Percentiles rank a stretch among this genome's conserved stretches.
Conservation (phyloP, 2,888 invertebrate species). For the Amorpha juglandis region DNA sequence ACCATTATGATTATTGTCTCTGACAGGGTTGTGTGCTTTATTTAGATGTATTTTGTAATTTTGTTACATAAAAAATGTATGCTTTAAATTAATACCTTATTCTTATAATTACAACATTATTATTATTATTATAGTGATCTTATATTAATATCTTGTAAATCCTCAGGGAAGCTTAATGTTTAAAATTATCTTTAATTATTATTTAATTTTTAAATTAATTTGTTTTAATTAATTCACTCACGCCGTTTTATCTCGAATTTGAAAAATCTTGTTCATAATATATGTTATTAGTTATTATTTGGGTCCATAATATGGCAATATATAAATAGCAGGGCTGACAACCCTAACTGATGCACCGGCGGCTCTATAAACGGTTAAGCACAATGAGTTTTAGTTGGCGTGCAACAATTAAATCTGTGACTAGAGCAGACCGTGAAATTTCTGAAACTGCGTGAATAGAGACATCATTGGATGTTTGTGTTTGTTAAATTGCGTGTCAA, state of each 20-base stretch:
- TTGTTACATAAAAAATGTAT: neutral
- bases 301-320: neutral
- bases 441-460: conserved; percentile 67
- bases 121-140: too few species aligned
- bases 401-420: conserved; percentile 64
- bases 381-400: conserved; percentile 59
- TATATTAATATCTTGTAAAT: too few species aligned
- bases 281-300: neutral
- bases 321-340: neutral
- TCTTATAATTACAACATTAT: too few species aligned
- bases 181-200: too few species aligned
- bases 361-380: conserved; percentile 59
- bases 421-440: conserved; percentile 73
- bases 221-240: too few species aligned
- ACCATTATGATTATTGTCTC: conserved; percentile 62
- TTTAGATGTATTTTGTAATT: neutral
- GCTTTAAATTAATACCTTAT: too few species aligned
- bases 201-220: too few species aligned
- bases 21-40: neutral
- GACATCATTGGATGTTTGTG: conserved; percentile 70
- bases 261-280: neutral
- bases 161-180: too few species aligned
- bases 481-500: conserved; percentile 74
- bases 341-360: conserved; percentile 40
- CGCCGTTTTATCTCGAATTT: neutral